A percentile compares a stretch with the other conserved stretches of the same genome.
Conservation (phyloP, 1,140 invertebrate species). For the Drosophila pseudoobscura region DNA sequence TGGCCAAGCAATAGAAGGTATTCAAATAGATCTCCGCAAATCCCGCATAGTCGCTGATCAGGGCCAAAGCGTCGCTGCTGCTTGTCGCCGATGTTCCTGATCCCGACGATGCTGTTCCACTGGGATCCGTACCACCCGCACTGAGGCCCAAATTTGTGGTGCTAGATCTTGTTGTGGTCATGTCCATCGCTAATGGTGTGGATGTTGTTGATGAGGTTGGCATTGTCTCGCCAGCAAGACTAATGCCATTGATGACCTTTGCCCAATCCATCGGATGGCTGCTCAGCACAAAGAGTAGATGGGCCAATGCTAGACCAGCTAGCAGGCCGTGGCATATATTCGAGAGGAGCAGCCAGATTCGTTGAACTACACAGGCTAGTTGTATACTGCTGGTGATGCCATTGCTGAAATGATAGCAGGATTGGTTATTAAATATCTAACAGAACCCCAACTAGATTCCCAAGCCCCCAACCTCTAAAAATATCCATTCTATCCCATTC, state of each 20-base stretch:
- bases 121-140: slow-evolving; percentile 14
- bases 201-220: slow-evolving; percentile 16
- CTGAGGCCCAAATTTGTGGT: slow-evolving; percentile 6
- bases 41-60: slow-evolving; percentile 73
- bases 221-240: slow-evolving; percentile 76
- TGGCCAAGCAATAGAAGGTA: slow-evolving; percentile 82
- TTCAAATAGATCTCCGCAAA: slow-evolving; percentile 82
- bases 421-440: neutral
- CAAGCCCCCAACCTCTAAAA: no score
- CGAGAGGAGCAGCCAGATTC: slow-evolving; percentile 82
- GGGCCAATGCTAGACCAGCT: slow-evolving; percentile 82
- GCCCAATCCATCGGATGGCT: slow-evolving; percentile 80
- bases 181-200: slow-evolving; percentile 7
- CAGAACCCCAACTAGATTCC: no score
- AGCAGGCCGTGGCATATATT: slow-evolving; percentile 83
- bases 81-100: slow-evolving; percentile 13
- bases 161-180: slow-evolving; percentile 10
- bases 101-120: neutral
- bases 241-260: slow-evolving; percentile 73
- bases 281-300: slow-evolving; percentile 79
- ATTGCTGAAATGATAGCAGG: slow-evolving; percentile 37
- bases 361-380: slow-evolving; percentile 81
- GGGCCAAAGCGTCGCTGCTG: slow-evolving; percentile 48
- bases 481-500: no score
- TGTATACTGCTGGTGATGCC: slow-evolving; percentile 76